Conservation (phyloP, 2,797 vertebrate species). For the Selene dorsalis region DNA sequence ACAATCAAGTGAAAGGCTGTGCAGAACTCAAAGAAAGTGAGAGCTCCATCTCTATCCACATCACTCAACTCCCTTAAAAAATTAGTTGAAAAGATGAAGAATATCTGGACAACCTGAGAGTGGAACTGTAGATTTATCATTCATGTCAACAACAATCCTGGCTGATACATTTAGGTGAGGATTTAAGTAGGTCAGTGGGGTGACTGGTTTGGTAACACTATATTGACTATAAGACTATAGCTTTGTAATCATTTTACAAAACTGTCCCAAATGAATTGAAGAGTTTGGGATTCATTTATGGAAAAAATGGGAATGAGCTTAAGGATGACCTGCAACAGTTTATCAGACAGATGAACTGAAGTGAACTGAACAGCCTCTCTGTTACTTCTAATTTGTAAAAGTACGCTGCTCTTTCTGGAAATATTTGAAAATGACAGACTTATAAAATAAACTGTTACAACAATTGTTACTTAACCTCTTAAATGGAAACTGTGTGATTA, state of each 20-base stretch:
- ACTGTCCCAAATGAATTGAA: not conserved
- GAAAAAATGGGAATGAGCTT: not conserved
- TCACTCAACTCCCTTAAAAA: constrained; percentile 93
- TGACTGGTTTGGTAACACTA: not conserved
- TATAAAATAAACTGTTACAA: not conserved
- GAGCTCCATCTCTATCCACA: constrained; percentile 93
- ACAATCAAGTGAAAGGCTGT: constrained; percentile 97
- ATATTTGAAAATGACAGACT: constrained; percentile 10
- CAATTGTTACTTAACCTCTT: not conserved
- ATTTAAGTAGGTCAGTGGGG: too few species aligned
- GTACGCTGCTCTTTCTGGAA: not conserved
- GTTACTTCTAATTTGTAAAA: not conserved
- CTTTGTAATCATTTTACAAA: not conserved
- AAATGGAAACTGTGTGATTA: not conserved
- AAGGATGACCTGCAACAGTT: not conserved
- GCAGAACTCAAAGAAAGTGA: constrained; percentile 94
- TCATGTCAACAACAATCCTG: not conserved
- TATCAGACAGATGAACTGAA: not conserved
- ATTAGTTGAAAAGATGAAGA: not conserved
- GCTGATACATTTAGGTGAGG: not conserved
- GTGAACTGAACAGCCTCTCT: not conserved
- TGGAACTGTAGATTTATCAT: not conserved
- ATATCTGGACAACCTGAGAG: not conserved
- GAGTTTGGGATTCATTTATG: not conserved
- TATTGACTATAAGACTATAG: too few species aligned